Evolutionary conservation across 2,797 vertebrate genomes (phyloP).

Genomic region (Fistularia tabacaria): DNA sequence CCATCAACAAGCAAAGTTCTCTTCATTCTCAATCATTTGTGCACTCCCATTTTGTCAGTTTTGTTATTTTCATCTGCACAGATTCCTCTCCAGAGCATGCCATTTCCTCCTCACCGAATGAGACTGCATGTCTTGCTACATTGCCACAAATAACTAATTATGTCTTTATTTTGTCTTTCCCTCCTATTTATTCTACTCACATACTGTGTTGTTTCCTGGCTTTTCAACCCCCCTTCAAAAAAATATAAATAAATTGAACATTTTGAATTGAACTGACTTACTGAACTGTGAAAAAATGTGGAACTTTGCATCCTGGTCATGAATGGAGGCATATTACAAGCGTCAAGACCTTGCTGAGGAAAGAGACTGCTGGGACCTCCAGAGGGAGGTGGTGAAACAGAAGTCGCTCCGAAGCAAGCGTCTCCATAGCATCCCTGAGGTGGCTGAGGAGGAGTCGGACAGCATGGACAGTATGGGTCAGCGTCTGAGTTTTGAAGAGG

Average conservation of each 20-base stretch:
- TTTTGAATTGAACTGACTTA: conserved; percentile 60
- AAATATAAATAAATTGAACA: conserved; percentile 61
- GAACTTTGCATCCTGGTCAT: conserved; percentile 34
- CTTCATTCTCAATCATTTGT: conserved; percentile 9
- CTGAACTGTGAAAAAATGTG: conserved; percentile 54
- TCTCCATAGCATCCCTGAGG: conserved; percentile 97
- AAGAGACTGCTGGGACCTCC: conserved; percentile 83
- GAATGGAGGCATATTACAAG: conserved; percentile 84
- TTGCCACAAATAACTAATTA: conserved; percentile 93
- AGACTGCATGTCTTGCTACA: conserved; percentile 87
- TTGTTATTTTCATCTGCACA: conserved; percentile 62
- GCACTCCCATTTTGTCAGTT: conserved; percentile 37
- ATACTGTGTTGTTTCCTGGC: conserved; percentile 79
- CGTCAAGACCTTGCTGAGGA: conserved; percentile 78
- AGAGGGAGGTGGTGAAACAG: conserved; percentile 84
- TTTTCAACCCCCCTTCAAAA: conserved; percentile 78
- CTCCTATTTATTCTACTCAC: conserved; percentile 81
- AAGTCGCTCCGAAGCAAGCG: conserved; percentile 84
- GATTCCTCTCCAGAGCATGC: conserved; percentile 86
- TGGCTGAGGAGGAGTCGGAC: conserved; percentile 90
- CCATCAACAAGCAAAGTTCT: not conserved
- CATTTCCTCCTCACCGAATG: conserved; percentile 79
- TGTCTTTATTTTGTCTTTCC: conserved; percentile 93
- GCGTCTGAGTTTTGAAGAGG: conserved; percentile 66
- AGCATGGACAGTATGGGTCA: conserved; percentile 68